Conservation (phyloP, 35 echinoderm and acorn worm genomes). For the Heliocidaris erythrogramma region DNA sequence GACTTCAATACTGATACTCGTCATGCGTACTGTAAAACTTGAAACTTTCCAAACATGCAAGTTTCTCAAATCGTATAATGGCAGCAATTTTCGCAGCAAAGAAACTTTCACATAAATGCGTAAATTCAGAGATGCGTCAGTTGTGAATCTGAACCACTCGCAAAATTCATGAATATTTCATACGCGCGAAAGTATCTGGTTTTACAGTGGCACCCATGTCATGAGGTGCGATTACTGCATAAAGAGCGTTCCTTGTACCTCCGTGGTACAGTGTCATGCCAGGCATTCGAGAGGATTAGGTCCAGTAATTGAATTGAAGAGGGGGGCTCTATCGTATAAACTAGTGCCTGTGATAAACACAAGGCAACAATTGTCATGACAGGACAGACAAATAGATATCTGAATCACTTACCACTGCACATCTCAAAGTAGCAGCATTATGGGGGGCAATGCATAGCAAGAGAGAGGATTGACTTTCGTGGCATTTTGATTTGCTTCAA, state of each 20-base stretch:
- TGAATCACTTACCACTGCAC: not conserved
- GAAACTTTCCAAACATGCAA: too few relatives aligned
- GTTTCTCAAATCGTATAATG: too few relatives aligned
- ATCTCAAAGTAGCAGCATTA: not conserved
- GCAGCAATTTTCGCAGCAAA: too few relatives aligned
- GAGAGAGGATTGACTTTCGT: not conserved
- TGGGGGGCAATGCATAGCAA: not conserved
- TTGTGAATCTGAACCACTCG: too few relatives aligned
- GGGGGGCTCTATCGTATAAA: slow-evolving; percentile 17
- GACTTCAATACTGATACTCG: too few relatives aligned
- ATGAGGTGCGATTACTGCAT: not conserved
- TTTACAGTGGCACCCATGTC: not conserved
- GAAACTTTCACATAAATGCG: too few relatives aligned
- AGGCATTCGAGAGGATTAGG: not conserved
- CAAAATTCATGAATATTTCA: too few relatives aligned
- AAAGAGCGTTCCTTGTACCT: not conserved
- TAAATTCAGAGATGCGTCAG: too few relatives aligned
- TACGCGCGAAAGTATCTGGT: not conserved
- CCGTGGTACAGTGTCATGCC: not conserved
- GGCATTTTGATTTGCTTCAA: not conserved
- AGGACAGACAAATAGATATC: slow-evolving; percentile 25
- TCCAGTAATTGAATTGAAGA: slow-evolving; percentile 14
- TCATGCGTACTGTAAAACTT: too few relatives aligned
- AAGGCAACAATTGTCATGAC: slow-evolving; percentile 42
- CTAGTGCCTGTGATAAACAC: not conserved